These are phyloP conservation scores for Amblyjoppa proteus DNA, from an alignment of 2,888 invertebrate species.

Conservation along the genomic window DNA sequence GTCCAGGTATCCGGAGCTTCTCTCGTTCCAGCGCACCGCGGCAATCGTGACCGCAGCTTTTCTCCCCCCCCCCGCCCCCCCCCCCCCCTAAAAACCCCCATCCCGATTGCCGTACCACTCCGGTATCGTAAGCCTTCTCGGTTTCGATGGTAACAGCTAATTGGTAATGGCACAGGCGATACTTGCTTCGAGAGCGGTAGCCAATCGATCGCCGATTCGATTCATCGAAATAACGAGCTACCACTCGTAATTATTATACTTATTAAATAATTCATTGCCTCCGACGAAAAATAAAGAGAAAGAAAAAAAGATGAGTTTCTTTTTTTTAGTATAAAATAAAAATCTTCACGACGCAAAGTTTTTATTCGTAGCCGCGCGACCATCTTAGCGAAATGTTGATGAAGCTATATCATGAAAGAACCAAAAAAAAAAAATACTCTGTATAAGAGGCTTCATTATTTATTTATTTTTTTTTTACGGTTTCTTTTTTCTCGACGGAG, in stretches of 20 bases:
- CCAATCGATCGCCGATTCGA: slow-evolving; percentile 27
- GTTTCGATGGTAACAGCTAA: slow-evolving; percentile 31
- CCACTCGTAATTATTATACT: neutral
- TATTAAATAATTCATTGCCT: neutral
- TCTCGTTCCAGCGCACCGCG: slow-evolving; percentile 50
- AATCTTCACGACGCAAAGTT: neutral
- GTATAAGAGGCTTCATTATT: neutral
- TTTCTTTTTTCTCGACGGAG: neutral
- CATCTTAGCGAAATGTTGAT: neutral
- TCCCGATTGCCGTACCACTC: neutral
- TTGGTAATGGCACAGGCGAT: slow-evolving; percentile 19
- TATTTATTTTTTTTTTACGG: neutral
- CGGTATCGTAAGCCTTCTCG: slow-evolving; percentile 26
- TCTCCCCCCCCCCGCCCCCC: neutral
- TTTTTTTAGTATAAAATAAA: neutral
- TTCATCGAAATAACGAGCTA: slow-evolving; percentile 3
- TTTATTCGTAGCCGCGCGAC: neutral
- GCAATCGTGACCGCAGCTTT: slow-evolving; percentile 28
- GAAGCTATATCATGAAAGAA: neutral
- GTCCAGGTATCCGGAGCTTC: slow-evolving; percentile 24
- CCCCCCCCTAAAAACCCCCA: neutral
- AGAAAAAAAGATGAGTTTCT: neutral
- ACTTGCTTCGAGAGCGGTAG: neutral
- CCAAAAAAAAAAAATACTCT: neutral
- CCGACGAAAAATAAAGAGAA: neutral